Base-by-base conservation (phyloP, 2,113 vertebrate genomes). In the Theristicus caerulescens region DNA sequence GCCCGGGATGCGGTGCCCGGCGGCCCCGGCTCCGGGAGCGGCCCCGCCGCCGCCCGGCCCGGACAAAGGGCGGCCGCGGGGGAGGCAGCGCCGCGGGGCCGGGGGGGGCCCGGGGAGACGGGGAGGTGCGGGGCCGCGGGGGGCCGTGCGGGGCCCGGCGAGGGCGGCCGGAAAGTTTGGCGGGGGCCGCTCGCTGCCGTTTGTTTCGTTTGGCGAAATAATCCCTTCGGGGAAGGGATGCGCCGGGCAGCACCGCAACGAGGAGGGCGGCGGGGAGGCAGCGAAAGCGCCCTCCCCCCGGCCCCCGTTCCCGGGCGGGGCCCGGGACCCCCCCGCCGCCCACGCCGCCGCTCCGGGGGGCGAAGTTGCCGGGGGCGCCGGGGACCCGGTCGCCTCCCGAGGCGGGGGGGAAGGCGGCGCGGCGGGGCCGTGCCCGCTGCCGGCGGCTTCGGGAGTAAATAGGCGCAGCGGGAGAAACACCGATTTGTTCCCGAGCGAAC, bases 191-290 rank as follows among this genome's bases (percentile, higher is more conserved):
- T 73, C 36, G n/a, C 24, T 21, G 66, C 73, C 26, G 25, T 54
- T 47, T 34, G 42, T 88, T 95, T 97, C 80, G 93, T 96, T 96
- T 92, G 64, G 64, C 7, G 44, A 81, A 86, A 93, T 87, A 44
- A 38, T 77, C 51, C 79, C 73, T 93, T 88, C 69, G 86, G 90
- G 86, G 47, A 76, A 81, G 38, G 52, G 95, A 87, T 84, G 73
- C 26, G 29, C 44, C 34, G 62, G 73, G 71, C 32, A 55, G 32
- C 55, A 31, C 71, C 18, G 54, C 26, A 90, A 77, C 89, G 78
- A 66, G 65, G 47, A 66, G 70, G 64, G 49, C 29, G 91, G 80
- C 84, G 66, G 58, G 62, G 51, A 34, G 36, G 42, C 40, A 27
- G 80, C 32, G 36, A 59, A 73, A 67, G 57, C 72, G 47, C 55